phyloP scores from a whole-genome alignment of 2,888 invertebrate species.

The Phorcus lineatus region DNA sequence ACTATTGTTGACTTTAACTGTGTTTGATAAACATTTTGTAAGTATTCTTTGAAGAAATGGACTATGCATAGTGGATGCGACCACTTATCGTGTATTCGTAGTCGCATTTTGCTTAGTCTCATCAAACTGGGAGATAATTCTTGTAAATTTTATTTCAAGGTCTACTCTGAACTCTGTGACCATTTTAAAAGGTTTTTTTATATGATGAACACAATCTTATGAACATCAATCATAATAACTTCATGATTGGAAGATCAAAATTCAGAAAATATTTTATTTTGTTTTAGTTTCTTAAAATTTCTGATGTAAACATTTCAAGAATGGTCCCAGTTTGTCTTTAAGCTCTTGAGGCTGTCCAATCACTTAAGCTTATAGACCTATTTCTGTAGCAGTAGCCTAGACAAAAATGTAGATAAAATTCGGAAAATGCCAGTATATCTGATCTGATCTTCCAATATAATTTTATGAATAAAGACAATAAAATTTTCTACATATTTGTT shows the following conservation, averaged over 20 bases:
- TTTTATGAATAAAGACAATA: conserved; percentile 32
- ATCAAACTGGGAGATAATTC: conserved; percentile 5
- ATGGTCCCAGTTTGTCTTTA: not conserved
- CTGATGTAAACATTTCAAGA: not conserved
- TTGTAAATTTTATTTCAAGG: not conserved
- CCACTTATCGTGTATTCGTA: not conserved
- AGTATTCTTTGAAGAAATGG: conserved; percentile 12
- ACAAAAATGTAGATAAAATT: conserved; percentile 20
- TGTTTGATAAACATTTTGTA: not conserved
- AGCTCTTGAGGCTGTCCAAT: not conserved
- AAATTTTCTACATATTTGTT: conserved; percentile 24
- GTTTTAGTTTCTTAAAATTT: not conserved
- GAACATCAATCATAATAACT: not conserved
- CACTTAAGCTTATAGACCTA: conserved; percentile 20
- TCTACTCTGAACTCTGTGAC: not conserved
- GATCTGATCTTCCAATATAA: conserved; percentile 30
- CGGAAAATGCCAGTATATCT: conserved; percentile 26
- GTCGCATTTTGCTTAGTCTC: not conserved
- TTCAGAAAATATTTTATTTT: not conserved
- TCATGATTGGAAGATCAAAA: not conserved
- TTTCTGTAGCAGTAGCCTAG: conserved; percentile 12
- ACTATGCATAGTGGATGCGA: conserved; percentile 15
- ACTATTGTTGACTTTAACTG: not conserved
- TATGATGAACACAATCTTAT: not conserved
- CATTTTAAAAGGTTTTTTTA: not conserved